Base-by-base conservation (phyloP, 2,113 vertebrate species). In the Calidris pygmaea region DNA sequence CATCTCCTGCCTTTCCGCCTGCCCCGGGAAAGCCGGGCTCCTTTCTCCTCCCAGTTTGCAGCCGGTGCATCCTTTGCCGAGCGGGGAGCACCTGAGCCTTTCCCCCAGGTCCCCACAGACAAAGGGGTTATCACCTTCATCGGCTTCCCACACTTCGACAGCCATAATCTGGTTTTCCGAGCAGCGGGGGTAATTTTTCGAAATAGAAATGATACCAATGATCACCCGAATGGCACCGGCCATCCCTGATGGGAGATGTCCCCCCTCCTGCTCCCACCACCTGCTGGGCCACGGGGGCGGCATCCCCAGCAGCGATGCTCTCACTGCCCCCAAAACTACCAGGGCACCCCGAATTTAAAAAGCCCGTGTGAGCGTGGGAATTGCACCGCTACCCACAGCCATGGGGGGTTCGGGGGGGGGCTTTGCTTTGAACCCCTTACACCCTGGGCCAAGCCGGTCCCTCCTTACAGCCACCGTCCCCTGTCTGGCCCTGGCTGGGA, bases 221-320 rank as follows among this genome's bases (percentile, higher is more conserved):
- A 30, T 14, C 14, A 5, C 27, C 9, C 0, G 0, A 23, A 22
- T 5, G 14, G 32, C 67, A 35, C 73, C 5, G 3, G n/a, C 12
- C 2, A 1, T 20, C 29, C 72, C 24, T 0, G 27, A 6, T 4
- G 0, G 1, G 77, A 1, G 20, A n/a, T 3, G 14, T 41, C 19
- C 22, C 41, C 15, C 23, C 5, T 9, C 14, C 52, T 9, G 45
- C 20, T 70, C 50, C 60, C 29, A 7, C 47, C 3, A 39, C 10
- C 37, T 39, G 37, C 43, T 3, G 3, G 50, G 55, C 47, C 11
- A 10, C 0, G 5, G 37, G 3, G 16, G 10, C 55, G 52, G 35
- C 48, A 22, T 5, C 29, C 35, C 53, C 52, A 56, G 70, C 37
- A 43, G 39, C 0, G 1, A 47, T n/a, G 30, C 22, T 63, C 41